Percentiles rank a stretch among this genome's conserved stretches.
phyloP scores from a whole-genome alignment of 53 echinoderm and acorn worm genomes.

The Holothuria scabra region DNA sequence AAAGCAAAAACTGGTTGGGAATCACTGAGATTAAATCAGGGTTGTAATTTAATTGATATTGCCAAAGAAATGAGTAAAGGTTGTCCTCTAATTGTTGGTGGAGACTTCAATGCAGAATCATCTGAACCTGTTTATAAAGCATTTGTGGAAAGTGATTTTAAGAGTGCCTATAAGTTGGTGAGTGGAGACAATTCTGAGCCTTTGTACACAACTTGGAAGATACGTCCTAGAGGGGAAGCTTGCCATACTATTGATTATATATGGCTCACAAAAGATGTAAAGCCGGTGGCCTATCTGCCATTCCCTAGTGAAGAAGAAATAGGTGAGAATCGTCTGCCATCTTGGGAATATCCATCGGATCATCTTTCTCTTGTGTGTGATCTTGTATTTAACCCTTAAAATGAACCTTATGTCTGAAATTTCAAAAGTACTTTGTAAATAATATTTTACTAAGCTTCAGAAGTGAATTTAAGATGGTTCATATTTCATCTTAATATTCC shows the following conservation, averaged over 20 bases:
- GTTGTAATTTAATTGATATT: conserved; percentile 74
- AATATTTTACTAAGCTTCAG: no score
- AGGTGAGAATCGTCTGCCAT: conserved; percentile 80
- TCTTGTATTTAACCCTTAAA: conserved; percentile 70
- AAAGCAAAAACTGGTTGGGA: conserved; percentile 92
- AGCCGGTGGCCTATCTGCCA: conserved; percentile 57
- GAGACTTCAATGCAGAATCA: conserved; percentile 95
- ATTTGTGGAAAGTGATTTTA: conserved; percentile 63
- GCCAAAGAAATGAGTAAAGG: conserved; percentile 52
- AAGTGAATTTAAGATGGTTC: no score
- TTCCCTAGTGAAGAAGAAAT: conserved; percentile 81
- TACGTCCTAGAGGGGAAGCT: conserved; percentile 79
- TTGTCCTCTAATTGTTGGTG: conserved; percentile 74
- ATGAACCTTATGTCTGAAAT: no score
- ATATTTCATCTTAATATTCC: no score
- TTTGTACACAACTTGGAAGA: conserved; percentile 94
- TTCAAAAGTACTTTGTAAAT: no score
- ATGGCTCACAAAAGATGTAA: conserved; percentile 76
- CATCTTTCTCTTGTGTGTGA: conserved; percentile 95
- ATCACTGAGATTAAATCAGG: conserved; percentile 72
- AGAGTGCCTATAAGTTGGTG: conserved; percentile 76
- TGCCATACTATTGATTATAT: conserved; percentile 98
- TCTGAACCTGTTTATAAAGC: conserved; percentile 79
- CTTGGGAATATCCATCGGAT: conserved; percentile 84
- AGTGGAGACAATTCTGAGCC: conserved; percentile 76